These are phyloP conservation scores for Holotrichia oblita DNA, from an alignment of 1,140 invertebrate genomes.

Conservation along the genomic window DNA sequence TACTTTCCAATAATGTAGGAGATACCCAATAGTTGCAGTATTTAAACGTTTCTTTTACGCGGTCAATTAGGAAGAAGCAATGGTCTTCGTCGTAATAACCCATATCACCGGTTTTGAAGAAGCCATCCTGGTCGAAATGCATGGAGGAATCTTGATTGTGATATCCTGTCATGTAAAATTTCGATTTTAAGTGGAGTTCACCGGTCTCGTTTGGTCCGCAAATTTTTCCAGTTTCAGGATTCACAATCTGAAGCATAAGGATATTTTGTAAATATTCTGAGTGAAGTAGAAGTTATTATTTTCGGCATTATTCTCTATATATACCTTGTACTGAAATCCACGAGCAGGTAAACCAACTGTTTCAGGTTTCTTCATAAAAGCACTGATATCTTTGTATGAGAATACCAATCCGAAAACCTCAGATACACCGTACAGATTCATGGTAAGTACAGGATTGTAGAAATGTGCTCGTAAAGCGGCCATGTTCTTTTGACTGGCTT, in stretches of 20 bases:
- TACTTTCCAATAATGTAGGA: slow-evolving; percentile 68
- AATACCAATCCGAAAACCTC: not conserved
- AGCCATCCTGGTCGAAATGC: slow-evolving; percentile 69
- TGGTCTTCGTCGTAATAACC: slow-evolving; percentile 72
- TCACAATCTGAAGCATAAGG: slow-evolving; percentile 46
- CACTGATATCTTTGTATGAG: not conserved
- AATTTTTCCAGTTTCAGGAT: slow-evolving; percentile 45
- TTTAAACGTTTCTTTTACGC: slow-evolving; percentile 80
- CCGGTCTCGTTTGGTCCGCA: slow-evolving; percentile 47
- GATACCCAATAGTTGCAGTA: slow-evolving; percentile 64
- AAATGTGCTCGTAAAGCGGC: not conserved
- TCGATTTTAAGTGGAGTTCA: slow-evolving; percentile 46
- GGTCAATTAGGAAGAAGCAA: slow-evolving; percentile 71
- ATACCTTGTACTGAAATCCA: not conserved
- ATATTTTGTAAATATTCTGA: not conserved
- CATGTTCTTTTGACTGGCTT: not conserved
- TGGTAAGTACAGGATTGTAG: not conserved
- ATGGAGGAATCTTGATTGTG: slow-evolving; percentile 61
- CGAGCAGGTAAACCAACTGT: not conserved
- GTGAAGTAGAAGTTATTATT: not conserved
- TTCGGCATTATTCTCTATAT: not conserved
- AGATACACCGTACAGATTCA: not conserved
- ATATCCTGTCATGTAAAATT: slow-evolving; percentile 45
- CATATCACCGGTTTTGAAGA: slow-evolving; percentile 75
- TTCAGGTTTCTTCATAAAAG: not conserved